Conservation (phyloP, 2,888 invertebrate species). For the Bombyx huttoni region DNA sequence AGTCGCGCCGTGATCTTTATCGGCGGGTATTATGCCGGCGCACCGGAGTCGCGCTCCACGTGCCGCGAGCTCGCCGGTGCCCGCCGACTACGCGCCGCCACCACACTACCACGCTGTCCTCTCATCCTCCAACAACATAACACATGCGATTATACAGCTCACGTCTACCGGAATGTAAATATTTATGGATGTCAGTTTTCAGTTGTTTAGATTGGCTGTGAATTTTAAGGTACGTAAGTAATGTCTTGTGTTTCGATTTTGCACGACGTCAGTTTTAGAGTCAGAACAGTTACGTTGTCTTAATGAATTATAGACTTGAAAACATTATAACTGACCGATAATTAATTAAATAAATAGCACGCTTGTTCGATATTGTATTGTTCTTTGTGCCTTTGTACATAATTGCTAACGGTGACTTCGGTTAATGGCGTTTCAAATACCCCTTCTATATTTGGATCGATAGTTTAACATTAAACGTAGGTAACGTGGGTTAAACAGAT, state of each 20-base stretch:
- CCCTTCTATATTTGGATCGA: conserved; percentile 61
- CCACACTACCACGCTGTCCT: conserved; percentile 27
- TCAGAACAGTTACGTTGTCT: conserved; percentile 7
- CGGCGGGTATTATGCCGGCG: conserved; percentile 56
- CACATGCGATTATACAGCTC: conserved; percentile 50
- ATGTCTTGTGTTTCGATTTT: conserved; percentile 48
- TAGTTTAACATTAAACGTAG: conserved; percentile 55
- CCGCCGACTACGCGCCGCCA: conserved; percentile 31
- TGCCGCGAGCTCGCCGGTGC: conserved; percentile 39
- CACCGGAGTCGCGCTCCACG: conserved; percentile 45
- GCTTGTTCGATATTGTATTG: conserved; percentile 49
- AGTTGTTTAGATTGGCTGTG: conserved; percentile 72
- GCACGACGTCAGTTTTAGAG: conserved; percentile 36
- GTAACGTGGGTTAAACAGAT: conserved; percentile 47
- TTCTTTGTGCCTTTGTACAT: conserved; percentile 54
- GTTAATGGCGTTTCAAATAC: conserved; percentile 57
- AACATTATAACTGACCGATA: conserved; percentile 17
- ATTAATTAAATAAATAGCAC: conserved; percentile 39
- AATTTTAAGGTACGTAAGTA: conserved; percentile 69
- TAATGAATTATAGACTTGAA: conserved; percentile 15
- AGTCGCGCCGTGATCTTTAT: conserved; percentile 23
- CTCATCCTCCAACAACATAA: conserved; percentile 33
- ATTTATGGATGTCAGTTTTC: conserved; percentile 72
- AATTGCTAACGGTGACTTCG: conserved; percentile 53
- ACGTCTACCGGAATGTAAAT: conserved; percentile 65